These are phyloP conservation scores for Oenanthe oenanthe DNA, from an alignment of 2,113 vertebrate species.

Conservation along the genomic window DNA sequence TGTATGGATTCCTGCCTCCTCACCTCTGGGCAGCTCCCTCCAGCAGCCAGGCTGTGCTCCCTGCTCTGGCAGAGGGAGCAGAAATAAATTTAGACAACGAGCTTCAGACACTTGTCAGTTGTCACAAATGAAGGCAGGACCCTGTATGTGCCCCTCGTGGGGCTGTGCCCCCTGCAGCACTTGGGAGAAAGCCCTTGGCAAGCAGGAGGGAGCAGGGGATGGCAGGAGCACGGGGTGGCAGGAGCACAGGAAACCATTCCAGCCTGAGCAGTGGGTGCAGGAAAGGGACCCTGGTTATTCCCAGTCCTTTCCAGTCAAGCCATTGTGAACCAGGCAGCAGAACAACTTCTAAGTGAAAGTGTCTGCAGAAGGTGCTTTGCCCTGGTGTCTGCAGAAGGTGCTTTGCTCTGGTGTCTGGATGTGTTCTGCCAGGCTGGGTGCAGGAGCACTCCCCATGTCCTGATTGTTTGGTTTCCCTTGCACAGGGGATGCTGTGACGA, in stretches of 20 bases:
- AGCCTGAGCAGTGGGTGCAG: accelerated
- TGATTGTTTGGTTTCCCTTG: not conserved
- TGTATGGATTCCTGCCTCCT: not conserved
- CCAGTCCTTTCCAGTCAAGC: not conserved
- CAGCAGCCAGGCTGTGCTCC: accelerated
- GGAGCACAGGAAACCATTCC: not conserved
- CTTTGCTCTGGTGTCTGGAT: accelerated
- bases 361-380: not conserved
- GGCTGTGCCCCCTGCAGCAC: not conserved
- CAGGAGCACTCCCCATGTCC: not conserved
- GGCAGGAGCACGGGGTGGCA: not conserved
- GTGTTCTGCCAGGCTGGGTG: accelerated
- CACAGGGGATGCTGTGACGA: constrained; percentile 15
- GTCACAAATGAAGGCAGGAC: not conserved
- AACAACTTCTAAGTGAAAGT: not conserved
- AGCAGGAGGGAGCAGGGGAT: not conserved
- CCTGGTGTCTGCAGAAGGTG: not conserved
- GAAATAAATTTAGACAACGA: accelerated
- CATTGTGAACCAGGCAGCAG: not conserved
- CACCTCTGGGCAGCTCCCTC: not conserved
- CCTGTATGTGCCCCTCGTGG: accelerated
- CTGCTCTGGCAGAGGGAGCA: not conserved
- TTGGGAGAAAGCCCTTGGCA: not conserved
- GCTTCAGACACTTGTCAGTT: not conserved
- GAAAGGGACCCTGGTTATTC: accelerated